Conservation (phyloP, 2,113 vertebrate genomes). For the Sardina pilchardus region DNA sequence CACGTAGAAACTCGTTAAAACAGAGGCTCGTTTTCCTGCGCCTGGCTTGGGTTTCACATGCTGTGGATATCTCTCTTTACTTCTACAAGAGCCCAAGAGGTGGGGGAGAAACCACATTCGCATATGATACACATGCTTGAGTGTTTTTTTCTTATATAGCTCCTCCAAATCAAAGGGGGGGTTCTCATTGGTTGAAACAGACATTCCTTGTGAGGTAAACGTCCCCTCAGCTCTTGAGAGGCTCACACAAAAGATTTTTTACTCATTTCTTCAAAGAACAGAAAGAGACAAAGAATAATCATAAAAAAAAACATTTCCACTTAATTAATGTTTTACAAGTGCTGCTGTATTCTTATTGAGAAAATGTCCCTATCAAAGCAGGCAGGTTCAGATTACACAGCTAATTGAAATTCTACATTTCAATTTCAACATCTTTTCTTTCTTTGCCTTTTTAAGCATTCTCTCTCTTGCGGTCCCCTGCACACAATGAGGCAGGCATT, state of each 20-base stretch:
- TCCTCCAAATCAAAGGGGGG: constrained; percentile 45
- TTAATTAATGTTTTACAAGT: constrained; percentile 80
- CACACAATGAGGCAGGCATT: constrained; percentile 68
- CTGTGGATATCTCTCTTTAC: constrained; percentile 71
- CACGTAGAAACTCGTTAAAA: constrained; percentile 79
- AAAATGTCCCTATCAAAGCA: constrained; percentile 73
- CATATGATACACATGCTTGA: constrained; percentile 66
- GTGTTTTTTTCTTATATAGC: constrained; percentile 55
- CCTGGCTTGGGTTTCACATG: constrained; percentile 67
- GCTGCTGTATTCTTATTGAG: constrained; percentile 71
- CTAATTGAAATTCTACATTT: constrained; percentile 81
- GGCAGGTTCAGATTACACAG: constrained; percentile 74
- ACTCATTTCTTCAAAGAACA: constrained; percentile 61
- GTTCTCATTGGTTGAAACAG: constrained; percentile 61
- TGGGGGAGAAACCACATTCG: constrained; percentile 53
- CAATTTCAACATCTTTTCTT: constrained; percentile 66
- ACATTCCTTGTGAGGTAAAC: constrained; percentile 61
- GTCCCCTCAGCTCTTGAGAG: constrained; percentile 59
- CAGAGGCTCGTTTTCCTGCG: constrained; percentile 71
- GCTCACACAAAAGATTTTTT: constrained; percentile 69
- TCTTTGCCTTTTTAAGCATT: constrained; percentile 6
- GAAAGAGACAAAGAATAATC: constrained; percentile 21
- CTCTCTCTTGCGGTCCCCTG: constrained; percentile 49
- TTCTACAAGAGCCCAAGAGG: constrained; percentile 46
- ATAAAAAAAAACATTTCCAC: constrained; percentile 59